These are phyloP conservation scores for Rhynchonycteris naso DNA, from an alignment of 2,797 vertebrate genomes.

Conservation along the genomic window DNA sequence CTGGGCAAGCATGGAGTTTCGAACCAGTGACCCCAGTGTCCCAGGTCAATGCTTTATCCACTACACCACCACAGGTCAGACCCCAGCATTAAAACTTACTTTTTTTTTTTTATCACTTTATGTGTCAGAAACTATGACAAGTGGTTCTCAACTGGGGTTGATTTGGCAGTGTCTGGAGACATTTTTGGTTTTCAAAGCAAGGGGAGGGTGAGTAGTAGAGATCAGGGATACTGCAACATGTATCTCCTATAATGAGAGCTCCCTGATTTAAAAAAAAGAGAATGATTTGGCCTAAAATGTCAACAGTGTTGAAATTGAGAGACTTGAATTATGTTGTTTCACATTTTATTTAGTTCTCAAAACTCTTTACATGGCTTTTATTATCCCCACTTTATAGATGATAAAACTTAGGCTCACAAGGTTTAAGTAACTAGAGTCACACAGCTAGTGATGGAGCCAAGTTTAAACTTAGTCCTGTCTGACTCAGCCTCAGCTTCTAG, in stretches of 20 bases:
- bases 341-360: conserved; percentile 14
- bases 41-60: too few relatives aligned
- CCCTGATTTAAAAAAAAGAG: background rate
- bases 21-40: too few relatives aligned
- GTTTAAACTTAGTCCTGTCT: background rate
- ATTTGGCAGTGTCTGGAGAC: background rate
- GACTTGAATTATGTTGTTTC: conserved; percentile 21
- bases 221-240: background rate
- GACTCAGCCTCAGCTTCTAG: background rate
- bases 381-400: conserved; percentile 3
- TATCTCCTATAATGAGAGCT: conserved; percentile 15
- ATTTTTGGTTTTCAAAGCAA: background rate
- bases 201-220: background rate
- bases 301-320: background rate
- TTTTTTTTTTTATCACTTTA: background rate
- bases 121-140: background rate
- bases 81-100: background rate
- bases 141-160: background rate
- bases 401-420: background rate
- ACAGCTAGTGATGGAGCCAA: background rate
- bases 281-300: background rate
- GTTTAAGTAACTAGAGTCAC: conserved; percentile 15
- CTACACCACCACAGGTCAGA: too few relatives aligned
- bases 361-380: conserved; percentile 14
- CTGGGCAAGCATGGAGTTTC: too few relatives aligned